Evolutionary conservation across 2,113 vertebrate species (phyloP).

Genomic region (Pollachius pollachius): DNA sequence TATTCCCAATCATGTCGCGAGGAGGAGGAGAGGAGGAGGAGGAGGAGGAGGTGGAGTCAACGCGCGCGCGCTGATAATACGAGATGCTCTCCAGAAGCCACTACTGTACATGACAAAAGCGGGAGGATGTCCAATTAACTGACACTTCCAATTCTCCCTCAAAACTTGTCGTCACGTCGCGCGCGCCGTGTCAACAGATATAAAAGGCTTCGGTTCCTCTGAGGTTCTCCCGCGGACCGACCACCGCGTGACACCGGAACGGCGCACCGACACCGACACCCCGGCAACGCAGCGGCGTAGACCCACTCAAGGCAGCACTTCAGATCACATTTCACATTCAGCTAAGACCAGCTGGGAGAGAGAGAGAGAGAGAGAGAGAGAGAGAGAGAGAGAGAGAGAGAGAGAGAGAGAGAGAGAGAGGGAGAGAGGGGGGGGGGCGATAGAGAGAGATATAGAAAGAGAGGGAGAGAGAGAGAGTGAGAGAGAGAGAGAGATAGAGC

Average conservation of each 20-base stretch:
- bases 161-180: conserved; percentile 12
- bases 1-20: conserved; percentile 61
- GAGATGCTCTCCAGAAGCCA: conserved; percentile 33
- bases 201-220: conserved; percentile 16
- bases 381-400: conserved; percentile 7
- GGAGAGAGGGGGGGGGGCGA: too few relatives aligned
- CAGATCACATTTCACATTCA: conserved; percentile 70
- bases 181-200: not conserved
- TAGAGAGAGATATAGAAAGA: too few relatives aligned
- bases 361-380: conserved; percentile 24
- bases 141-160: conserved; percentile 37
- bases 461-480: too few relatives aligned
- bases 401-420: conserved; percentile 1
- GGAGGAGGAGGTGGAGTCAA: too few relatives aligned
- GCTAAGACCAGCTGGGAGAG: conserved; percentile 60
- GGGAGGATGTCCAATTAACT: conserved; percentile 72
- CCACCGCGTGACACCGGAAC: conserved; percentile 25
- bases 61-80: too few relatives aligned
- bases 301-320: conserved; percentile 59
- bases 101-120: conserved; percentile 74
- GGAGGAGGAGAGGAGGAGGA: conserved; percentile 61
- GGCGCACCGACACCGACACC: too few relatives aligned
- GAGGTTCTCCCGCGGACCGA: conserved; percentile 16
- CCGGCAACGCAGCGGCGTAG: not conserved
- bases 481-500: too few relatives aligned